Conservation (phyloP, 2,888 invertebrate species). For the Himalopsyche kuldschensis region DNA sequence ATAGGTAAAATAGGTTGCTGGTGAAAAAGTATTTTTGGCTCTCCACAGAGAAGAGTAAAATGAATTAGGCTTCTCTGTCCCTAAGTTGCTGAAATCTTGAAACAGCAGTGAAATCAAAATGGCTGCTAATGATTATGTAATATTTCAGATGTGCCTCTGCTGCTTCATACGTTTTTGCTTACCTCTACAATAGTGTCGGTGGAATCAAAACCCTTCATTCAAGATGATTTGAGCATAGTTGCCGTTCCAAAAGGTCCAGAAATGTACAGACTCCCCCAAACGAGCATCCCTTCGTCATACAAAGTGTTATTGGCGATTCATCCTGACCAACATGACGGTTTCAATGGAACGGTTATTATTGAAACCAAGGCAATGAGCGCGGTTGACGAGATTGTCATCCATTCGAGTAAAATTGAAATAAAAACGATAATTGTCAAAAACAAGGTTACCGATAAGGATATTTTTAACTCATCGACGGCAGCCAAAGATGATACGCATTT, state of each 20-base stretch:
- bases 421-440: conserved; percentile 28
- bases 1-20: too few species aligned
- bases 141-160: background rate
- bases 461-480: conserved; percentile 20
- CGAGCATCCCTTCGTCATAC: conserved; percentile 59
- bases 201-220: background rate
- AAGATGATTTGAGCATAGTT: background rate
- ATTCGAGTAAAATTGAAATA: conserved; percentile 54
- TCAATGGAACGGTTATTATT: conserved; percentile 55
- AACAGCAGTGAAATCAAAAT: too few species aligned
- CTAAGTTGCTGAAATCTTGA: too few species aligned
- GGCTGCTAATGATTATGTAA: too few species aligned
- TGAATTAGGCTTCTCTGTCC: too few species aligned
- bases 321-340: conserved; percentile 50
- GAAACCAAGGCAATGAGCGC: conserved; percentile 45
- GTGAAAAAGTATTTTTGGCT: too few species aligned
- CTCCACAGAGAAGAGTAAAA: too few species aligned
- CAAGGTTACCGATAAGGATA: background rate
- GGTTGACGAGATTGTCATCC: conserved; percentile 51
- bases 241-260: conserved; percentile 36
- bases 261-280: conserved; percentile 58
- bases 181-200: background rate
- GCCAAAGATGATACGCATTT: conserved; percentile 54
- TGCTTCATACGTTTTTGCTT: background rate
- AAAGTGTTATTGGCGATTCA: conserved; percentile 55